Evolutionary conservation across 2,113 vertebrate species (phyloP), one percentile per base, ranked within the genome.

Genomic region (Hippocampus zosterae): DNA sequence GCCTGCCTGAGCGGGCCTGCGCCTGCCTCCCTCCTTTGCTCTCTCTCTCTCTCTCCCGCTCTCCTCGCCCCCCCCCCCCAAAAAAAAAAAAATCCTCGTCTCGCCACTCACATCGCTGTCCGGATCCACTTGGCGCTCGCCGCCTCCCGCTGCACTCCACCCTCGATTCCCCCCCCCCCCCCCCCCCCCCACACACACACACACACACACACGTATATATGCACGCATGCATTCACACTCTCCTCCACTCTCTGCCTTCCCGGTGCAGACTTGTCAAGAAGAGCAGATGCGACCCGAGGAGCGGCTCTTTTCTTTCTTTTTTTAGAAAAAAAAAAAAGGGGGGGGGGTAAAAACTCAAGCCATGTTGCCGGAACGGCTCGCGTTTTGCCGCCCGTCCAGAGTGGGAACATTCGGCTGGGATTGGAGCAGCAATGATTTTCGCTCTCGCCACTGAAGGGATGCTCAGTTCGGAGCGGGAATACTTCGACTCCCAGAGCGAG

Each of bases 361-460:
- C 44, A 88, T 86, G 87, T 86, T 81, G 82, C 83, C 80, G 81
- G 83, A 88, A 84, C 87, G 80, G 76, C 75, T 65, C 48, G 64
- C 74, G 77, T 71, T 66, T 42, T 70, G 72, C 68, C 25, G 12
- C 72, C 82, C 41, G 76, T 80, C 71, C 18, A 10, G 29, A 71
- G 25, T 67, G 81, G 68, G 73, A 72, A 65, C 73, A 0, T 79
- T 85, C 82, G 5, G 66, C 81, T 74, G 72, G 80, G 75, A 79
- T 87, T 77, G 87, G 77, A 85, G 71, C 67, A 79, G 75, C 70
- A 12, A 65, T 75, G 59, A 44, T 77, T 72, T 69, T 79, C 81
- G 77, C 76, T 83, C 59, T 71, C 64, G 3, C 9, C 62, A n/a
- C 80, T 72, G 67, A 83, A 33, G 86, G 85, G 84, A 89, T 89